Evolutionary conservation across 2,113 vertebrate genomes (phyloP), one percentile per base, ranked within the genome.

Genomic region (Passer montanus): DNA sequence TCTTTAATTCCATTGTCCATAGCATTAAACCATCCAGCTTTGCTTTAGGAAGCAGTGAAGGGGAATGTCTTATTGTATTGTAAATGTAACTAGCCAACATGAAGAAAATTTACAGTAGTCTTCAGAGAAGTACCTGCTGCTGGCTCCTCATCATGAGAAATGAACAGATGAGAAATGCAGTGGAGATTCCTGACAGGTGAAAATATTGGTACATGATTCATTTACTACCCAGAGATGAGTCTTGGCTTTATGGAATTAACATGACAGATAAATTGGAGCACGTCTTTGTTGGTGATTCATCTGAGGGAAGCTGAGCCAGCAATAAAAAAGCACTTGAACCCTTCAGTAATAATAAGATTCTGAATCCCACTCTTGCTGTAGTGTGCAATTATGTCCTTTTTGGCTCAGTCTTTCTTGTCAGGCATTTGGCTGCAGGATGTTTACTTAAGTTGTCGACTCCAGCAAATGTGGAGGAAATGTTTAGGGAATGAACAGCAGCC

Each of bases 1-100:
- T 93, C 83, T 64, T 78, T 84, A 81, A 59, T 70, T 68, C 67
- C n/a, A 10, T 67, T 84, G 49, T 66, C 78, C 78, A 66, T 96
- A 96, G 89, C 89, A 90, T 96, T 95, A 74, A 84, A 95, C 93
- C 91, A 96, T 74, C 55, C 58, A 90, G 95, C 97, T 98, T 97
- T 97, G 96, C 97, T 96, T 98, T 98, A 98, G 98, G 98, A 97
- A 86, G 98, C 97, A 75, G 92, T 93, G 33, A 98, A 98, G 81
- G 73, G 95, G 73, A 79, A 97, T 97, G 16, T 95, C 97, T 95
- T 97, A 97, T 33, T 92, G n/a, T 16, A 82, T 88, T 80, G 76
- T 93, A 64, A 66, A 72, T 2, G 0, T 95, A 86, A 94, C 41
- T 89, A 93, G 90, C 90, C 55, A 30, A 93, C 80, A 50, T 74